Percentiles rank a stretch among this genome's conserved stretches.
phyloP scores from a whole-genome alignment of 2,113 vertebrate genomes.

The Bolborhynchus lineola region DNA sequence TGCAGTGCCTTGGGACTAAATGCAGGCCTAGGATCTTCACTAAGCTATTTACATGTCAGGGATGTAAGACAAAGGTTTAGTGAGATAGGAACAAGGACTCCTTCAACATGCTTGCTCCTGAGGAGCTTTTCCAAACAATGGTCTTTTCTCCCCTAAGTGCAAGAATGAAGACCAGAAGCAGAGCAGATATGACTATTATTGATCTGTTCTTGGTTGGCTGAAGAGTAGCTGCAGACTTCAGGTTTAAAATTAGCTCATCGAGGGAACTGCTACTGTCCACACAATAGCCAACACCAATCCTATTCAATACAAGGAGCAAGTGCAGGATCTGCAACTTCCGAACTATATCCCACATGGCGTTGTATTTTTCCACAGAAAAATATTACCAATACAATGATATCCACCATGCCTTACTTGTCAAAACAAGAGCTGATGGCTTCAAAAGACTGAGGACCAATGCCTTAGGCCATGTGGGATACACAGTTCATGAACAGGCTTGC shows the following conservation, averaged over 20 bases:
- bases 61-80: neutral
- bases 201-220: neutral
- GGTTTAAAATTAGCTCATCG: neutral
- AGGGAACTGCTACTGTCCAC: neutral
- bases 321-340: neutral
- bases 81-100: fast-evolving
- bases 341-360: fast-evolving
- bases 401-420: fast-evolving
- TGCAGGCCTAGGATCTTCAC: neutral
- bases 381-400: fast-evolving
- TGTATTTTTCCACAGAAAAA: neutral
- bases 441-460: neutral
- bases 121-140: neutral
- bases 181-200: neutral
- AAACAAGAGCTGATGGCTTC: neutral
- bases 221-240: neutral
- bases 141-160: neutral
- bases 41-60: neutral
- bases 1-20: neutral
- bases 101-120: fast-evolving
- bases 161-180: fast-evolving
- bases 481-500: neutral
- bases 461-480: fast-evolving
- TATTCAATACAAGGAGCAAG: neutral
- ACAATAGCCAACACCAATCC: neutral